A percentile compares a stretch with the other conserved stretches of the same genome.
Evolutionary conservation across 2,888 invertebrate genomes (phyloP).

Genomic region (Bimastos eiseni): DNA sequence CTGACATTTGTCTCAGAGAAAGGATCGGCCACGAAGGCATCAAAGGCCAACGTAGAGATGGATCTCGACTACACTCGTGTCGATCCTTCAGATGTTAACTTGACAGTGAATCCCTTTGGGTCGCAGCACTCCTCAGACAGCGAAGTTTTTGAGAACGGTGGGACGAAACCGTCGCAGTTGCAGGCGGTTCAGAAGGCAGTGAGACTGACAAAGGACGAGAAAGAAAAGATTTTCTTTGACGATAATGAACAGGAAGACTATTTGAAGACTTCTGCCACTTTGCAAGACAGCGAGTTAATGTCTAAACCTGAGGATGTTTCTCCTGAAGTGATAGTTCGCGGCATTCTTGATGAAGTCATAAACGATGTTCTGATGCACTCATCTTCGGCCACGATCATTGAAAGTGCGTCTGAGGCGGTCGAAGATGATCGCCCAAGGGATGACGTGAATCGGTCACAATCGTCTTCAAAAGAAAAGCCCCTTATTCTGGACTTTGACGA

Average conservation of each 20-base stretch:
- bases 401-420: constrained; percentile 14
- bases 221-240: constrained; percentile 59
- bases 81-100: constrained; percentile 67
- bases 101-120: constrained; percentile 72
- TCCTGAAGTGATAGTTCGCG: neutral
- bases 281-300: constrained; percentile 17
- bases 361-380: constrained; percentile 17
- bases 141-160: constrained; percentile 52
- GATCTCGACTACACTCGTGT: constrained; percentile 66
- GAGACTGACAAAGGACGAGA: constrained; percentile 54
- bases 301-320: constrained; percentile 37
- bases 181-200: constrained; percentile 49
- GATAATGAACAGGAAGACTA: constrained; percentile 46
- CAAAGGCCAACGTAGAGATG: constrained; percentile 55
- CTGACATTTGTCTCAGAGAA: constrained; percentile 65
- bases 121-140: constrained; percentile 57
- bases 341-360: constrained; percentile 24
- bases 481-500: neutral
- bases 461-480: neutral
- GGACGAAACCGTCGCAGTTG: constrained; percentile 30
- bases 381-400: constrained; percentile 21
- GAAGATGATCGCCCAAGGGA: neutral
- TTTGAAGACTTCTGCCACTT: constrained; percentile 35
- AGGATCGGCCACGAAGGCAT: constrained; percentile 49
- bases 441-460: neutral